phyloP scores from a whole-genome alignment of 2,113 vertebrate genomes.

The Takifugu flavidus region DNA sequence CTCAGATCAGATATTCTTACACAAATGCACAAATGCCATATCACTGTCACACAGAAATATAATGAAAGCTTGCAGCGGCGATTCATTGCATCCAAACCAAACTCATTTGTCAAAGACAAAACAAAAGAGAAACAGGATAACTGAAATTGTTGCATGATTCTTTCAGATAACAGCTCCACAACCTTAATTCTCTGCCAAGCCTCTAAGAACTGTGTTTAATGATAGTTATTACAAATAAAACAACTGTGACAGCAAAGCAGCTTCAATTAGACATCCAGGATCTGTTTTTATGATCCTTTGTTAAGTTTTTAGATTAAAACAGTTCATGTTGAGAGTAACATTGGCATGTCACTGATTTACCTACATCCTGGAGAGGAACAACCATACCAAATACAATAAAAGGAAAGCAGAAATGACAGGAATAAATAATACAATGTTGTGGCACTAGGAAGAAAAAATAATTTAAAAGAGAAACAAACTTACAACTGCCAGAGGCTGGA shows the following conservation, averaged over 20 bases:
- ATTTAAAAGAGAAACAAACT: constrained; percentile 58
- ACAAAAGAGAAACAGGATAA: constrained; percentile 46
- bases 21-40: not conserved
- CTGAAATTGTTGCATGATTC: not conserved
- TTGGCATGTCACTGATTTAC: constrained; percentile 62
- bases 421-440: constrained; percentile 22
- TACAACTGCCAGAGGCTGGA: constrained; percentile 99
- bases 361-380: constrained; percentile 75
- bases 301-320: constrained; percentile 35
- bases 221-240: constrained; percentile 1
- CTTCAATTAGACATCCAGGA: constrained; percentile 29
- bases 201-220: not conserved
- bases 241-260: not conserved
- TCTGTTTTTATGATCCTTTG: constrained; percentile 42
- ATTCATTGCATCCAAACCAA: constrained; percentile 8
- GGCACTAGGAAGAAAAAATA: not conserved
- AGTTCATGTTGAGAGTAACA: constrained; percentile 30
- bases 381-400: constrained; percentile 44
- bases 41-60: not conserved
- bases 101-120: constrained; percentile 29
- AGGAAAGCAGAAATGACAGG: constrained; percentile 22
- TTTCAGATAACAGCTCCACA: too few relatives aligned
- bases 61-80: not conserved
- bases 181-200: not conserved
- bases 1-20: constrained; percentile 28